Percentiles rank a stretch among this genome's conserved stretches.
These are phyloP conservation scores for Platysternon megacephalum DNA, from an alignment of 2,113 vertebrate species.

Conservation along the genomic window DNA sequence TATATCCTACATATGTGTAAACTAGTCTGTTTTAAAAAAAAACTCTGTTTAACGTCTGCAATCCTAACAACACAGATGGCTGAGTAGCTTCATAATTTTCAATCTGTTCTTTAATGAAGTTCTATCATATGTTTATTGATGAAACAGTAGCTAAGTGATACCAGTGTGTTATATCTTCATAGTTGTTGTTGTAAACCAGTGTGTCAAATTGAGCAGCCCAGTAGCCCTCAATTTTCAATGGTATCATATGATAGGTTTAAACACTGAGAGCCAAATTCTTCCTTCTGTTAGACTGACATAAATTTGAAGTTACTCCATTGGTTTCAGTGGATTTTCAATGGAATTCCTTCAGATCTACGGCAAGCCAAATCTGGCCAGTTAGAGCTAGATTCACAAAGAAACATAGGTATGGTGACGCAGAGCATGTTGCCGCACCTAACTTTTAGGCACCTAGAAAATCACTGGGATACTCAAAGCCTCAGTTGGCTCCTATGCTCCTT, in stretches of 20 bases:
- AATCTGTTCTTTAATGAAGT: slow-evolving; percentile 46
- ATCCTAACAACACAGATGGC: slow-evolving; percentile 49
- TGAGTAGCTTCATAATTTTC: slow-evolving; percentile 48
- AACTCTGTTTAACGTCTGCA: slow-evolving; percentile 25
- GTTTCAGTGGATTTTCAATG: slow-evolving; percentile 5
- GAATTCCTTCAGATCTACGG: neutral
- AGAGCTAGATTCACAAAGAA: neutral
- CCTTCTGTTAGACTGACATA: neutral
- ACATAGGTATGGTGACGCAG: neutral
- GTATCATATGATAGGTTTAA: neutral
- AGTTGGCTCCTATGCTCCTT: neutral
- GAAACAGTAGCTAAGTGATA: slow-evolving; percentile 12
- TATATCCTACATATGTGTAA: slow-evolving; percentile 10
- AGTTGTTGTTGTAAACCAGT: slow-evolving; percentile 48
- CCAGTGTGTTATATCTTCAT: slow-evolving; percentile 11
- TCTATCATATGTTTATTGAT: slow-evolving; percentile 66
- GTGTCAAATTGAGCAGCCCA: slow-evolving; percentile 1
- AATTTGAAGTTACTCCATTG: neutral
- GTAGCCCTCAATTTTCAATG: neutral
- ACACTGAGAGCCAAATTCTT: neutral
- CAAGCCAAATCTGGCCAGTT: neutral
- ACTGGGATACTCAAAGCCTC: neutral
- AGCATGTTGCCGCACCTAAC: neutral
- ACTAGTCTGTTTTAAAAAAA: slow-evolving; percentile 49
- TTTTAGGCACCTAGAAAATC: neutral